Percentiles rank a stretch among this genome's conserved stretches.
These are phyloP conservation scores for Platysternon megacephalum DNA, from an alignment of 2,113 vertebrate genomes.

Conservation along the genomic window DNA sequence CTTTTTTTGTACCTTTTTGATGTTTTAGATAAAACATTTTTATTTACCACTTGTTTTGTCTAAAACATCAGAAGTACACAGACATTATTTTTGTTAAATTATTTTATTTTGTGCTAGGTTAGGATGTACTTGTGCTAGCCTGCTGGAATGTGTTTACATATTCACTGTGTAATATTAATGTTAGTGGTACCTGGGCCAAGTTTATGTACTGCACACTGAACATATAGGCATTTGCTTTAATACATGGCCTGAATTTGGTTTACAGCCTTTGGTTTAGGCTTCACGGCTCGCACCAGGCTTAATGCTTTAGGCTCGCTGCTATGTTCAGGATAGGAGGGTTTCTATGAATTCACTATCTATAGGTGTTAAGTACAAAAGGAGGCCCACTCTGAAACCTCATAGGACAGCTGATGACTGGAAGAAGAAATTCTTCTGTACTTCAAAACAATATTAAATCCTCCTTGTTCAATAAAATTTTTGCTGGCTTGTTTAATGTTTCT, in stretches of 20 bases:
- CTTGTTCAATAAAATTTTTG: neutral
- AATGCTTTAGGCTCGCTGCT: neutral
- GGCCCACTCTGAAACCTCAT: neutral
- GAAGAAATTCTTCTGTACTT: neutral
- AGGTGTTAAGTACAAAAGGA: neutral
- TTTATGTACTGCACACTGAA: neutral
- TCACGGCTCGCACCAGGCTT: neutral
- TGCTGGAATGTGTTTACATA: neutral
- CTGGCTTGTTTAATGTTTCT: neutral
- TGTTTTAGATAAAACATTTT: neutral
- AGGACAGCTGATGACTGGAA: neutral
- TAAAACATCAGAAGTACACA: too few species aligned
- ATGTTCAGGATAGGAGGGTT: neutral
- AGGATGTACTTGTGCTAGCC: neutral
- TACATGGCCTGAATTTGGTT: neutral
- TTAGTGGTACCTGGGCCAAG: neutral
- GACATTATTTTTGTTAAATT: neutral
- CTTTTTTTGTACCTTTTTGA: neutral
- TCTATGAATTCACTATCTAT: neutral
- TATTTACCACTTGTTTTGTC: too few species aligned
- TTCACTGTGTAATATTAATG: neutral
- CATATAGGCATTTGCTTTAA: neutral
- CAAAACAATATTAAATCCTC: neutral
- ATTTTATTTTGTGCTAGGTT: neutral
- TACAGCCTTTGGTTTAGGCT: neutral